These are phyloP conservation scores for Proterorhinus semilunaris DNA, from an alignment of 2,113 vertebrate genomes.

Conservation along the genomic window DNA sequence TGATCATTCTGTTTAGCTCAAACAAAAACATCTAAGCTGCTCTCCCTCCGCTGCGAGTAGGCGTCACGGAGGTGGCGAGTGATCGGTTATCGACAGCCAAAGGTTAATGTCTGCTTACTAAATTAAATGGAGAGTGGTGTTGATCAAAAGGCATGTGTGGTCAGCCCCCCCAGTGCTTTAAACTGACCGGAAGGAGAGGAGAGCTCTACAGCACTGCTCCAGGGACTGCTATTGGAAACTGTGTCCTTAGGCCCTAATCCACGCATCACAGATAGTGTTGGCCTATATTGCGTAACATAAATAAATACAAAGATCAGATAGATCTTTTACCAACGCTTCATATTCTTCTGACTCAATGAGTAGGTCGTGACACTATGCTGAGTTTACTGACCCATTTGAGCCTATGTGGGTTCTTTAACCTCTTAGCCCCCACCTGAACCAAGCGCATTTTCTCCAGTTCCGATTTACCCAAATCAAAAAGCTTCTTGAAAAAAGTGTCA, in stretches of 20 bases:
- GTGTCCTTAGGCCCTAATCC: constrained; percentile 53
- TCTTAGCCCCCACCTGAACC: too few species aligned
- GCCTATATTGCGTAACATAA: constrained; percentile 44
- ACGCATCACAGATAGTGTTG: constrained; percentile 27
- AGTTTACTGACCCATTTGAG: neutral
- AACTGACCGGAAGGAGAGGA: constrained; percentile 7
- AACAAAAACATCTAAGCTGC: constrained; percentile 3
- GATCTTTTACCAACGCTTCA: neutral
- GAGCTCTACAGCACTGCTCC: constrained; percentile 19
- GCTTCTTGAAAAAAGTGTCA: too few species aligned
- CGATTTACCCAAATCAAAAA: too few species aligned
- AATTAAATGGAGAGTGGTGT: constrained; percentile 5
- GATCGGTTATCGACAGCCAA: constrained; percentile 9
- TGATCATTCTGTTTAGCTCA: neutral
- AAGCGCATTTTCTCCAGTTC: too few species aligned
- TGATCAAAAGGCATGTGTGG: neutral
- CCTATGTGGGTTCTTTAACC: neutral
- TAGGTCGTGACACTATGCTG: neutral
- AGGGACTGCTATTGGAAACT: constrained; percentile 47
- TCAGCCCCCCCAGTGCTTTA: constrained; percentile 5
- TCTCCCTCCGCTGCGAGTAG: constrained; percentile 55
- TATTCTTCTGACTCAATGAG: neutral
- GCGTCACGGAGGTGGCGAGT: constrained; percentile 57
- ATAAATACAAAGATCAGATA: constrained; percentile 27
- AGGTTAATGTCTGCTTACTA: constrained; percentile 11